Base-by-base conservation (phyloP, 2,797 vertebrate species). In the Clarias fuscus region DNA sequence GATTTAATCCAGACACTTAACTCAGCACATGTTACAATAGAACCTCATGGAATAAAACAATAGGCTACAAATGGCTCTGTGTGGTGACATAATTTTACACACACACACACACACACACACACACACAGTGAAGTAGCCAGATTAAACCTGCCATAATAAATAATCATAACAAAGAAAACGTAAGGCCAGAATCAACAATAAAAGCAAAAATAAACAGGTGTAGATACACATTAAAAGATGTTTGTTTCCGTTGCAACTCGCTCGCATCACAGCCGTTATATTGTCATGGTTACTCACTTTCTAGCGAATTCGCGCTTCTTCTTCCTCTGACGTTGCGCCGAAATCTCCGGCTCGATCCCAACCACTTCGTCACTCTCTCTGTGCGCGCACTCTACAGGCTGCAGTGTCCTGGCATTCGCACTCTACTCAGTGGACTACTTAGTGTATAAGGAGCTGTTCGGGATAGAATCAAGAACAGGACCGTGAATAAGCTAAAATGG, bases 11-110 rank as follows among this genome's bases (percentile, higher is more conserved):
- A 70, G 90, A 90, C 81, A 92, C 94, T 94, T 90, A 88, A 89
- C 88, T 82, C 48, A 64, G 91, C 93, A 93, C 93, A 94, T 95
- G 94, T 92, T 89, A 79, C 83, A 80, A 89, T 85, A 91, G 56
- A 67, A 77, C 43, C 84, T 80, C 84, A 68, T 73, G 85, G 85
- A 88, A 58, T 71, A 82, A 58, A 58, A 10, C 3, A 76, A 56
- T 27, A 58, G 8, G 5, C 20, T 48, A 53, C 15, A 27, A 53
- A 75, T 27, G 37, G 37, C 37, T 37, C 37, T 37, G 43, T 48
- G 43, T 48, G 43, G 8, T 48, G 43, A 48, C 43, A 13, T 40
- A 24, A 56, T 53, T 56, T 8, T 7, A 48, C 43, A 48, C 43
- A 48, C 43, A 48, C 43, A 48, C 43, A 48, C 43, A 48, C 43